These are phyloP conservation scores for Zingel zingel DNA, from an alignment of 2,113 vertebrate genomes.

Conservation along the genomic window DNA sequence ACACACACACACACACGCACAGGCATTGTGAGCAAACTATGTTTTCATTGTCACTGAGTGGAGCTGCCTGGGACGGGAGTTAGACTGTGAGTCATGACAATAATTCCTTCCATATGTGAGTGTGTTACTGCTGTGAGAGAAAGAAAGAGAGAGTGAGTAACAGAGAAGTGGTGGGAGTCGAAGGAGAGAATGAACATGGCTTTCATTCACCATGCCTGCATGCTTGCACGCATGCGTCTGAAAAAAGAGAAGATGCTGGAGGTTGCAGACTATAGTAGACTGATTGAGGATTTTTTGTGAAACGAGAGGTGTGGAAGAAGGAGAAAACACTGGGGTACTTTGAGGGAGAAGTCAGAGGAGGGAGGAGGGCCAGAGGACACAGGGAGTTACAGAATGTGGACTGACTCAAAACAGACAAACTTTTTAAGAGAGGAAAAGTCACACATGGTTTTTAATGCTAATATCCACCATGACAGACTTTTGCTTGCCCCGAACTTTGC, in stretches of 20 bases:
- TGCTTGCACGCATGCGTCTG: not conserved
- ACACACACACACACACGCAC: not conserved
- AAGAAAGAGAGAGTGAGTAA: slow-evolving; percentile 56
- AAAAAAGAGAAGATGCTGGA: slow-evolving; percentile 51
- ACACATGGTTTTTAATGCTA: slow-evolving; percentile 26
- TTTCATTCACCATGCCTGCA: slow-evolving; percentile 57
- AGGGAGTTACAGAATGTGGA: slow-evolving; percentile 52
- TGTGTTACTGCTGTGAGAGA: slow-evolving; percentile 67
- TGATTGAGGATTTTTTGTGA: slow-evolving; percentile 67
- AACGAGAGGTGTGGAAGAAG: slow-evolving; percentile 41
- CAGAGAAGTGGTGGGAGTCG: slow-evolving; percentile 40
- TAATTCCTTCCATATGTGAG: slow-evolving; percentile 87
- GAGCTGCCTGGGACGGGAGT: slow-evolving; percentile 73
- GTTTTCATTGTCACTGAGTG: slow-evolving; percentile 80
- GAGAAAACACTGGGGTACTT: slow-evolving; percentile 68
- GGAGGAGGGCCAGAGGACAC: slow-evolving; percentile 24
- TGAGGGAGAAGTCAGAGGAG: slow-evolving; percentile 49
- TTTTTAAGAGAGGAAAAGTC: slow-evolving; percentile 37
- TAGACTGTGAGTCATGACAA: slow-evolving; percentile 80
- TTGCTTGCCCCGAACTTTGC: not conserved
- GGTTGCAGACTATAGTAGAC: slow-evolving; percentile 55
- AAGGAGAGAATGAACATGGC: slow-evolving; percentile 59
- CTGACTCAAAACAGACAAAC: slow-evolving; percentile 39
- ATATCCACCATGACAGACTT: slow-evolving; percentile 12
- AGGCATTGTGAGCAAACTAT: slow-evolving; percentile 64